Evolutionary conservation across 2,888 invertebrate species (phyloP), one percentile per base, ranked within the genome.

Genomic region (Noctua janthe): DNA sequence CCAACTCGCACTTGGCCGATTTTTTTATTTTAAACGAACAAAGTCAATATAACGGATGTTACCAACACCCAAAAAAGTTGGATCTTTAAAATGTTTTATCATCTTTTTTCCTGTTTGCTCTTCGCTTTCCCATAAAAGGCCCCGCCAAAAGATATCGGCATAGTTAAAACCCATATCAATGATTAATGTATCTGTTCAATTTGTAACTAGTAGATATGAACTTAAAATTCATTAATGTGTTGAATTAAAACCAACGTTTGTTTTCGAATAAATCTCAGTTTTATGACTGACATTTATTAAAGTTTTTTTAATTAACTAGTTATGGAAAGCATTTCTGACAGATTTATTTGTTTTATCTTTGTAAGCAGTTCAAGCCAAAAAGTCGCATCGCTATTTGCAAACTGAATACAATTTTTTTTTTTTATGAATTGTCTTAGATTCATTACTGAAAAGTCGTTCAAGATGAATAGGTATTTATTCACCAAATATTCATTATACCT

Each of bases 211-310:
- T 17, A 13, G 10, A 11, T 23, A 20, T n/a, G 23, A 8, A 47
- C 23, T 35, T 62, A 35, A 56, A 71, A 7, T 71, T 49, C 15
- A 75, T 56, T 59, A n/a, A 39, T 39, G 0, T 47, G 10, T 56
- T 3, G 15, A 17, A 39, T 66, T 8, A 7, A 74, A 39, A 70
- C 69, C 23, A 51, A 64, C 35, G 51, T 71, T 71, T 29, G 35
- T 54, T 76, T 43, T 39, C 17, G 23, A 76, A 17, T 51, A 29
- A n/a, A 71, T 49, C n/a, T 35, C 23, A 49, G 17, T 82, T 71
- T 71, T 71, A 76, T 67, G 23, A 59, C 76, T 71, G n/a, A 54
- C 17, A n/a, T 67, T 47, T 49, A 23, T 35, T 43, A 47, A 5
- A 72, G 29, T 7, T 56, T 67, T 35, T 64, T 35, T 64, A 35